Base-by-base conservation (phyloP, 2,113 vertebrate species). In the Hypocryptadius cinnamomeus region DNA sequence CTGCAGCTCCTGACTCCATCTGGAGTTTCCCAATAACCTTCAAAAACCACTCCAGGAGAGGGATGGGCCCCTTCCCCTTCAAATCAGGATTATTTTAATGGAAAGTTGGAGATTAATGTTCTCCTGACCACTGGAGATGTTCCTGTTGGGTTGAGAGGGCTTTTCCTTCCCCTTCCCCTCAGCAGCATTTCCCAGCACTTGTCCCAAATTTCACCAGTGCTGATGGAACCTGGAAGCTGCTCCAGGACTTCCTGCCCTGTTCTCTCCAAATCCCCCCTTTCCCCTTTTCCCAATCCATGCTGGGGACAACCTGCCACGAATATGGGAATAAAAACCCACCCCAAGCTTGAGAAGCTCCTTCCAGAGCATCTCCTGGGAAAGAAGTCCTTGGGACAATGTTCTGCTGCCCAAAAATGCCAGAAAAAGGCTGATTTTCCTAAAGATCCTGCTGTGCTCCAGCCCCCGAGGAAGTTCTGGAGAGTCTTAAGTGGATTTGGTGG, bases 401-500 rank as follows among this genome's bases (percentile, higher is more conserved):
- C n/a, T 44, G n/a, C 59, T 64, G 61, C 71, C 66, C n/a, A 71
- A 81, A 74, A 65, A 8, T 13, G 3, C 11, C 10, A 3, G 5
- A 7, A 76, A 66, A 56, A 12, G 7, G 28, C 45, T 7, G 3
- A 40, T 79, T 8, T 57, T 76, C 40, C 80, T n/a, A 12, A 82
- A 91, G 6, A 40, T 37, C 44, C 12, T 3, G 0, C 23, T 50
- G 22, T 37, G 5, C 45, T 71, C 27, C 78, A n/a, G 60, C 21
- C 31, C 57, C 61, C 0, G 4, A 57, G 89, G 93, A 81, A 82
- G 53, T 56, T 81, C 33, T 28, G 70, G 48, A 61, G 28, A 91
- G 25, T 19, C 48, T 92, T 47, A 69, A 89, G 64, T 48, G 81
- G 94, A 79, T 96, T 96, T 71, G 72, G 87, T 44, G 84, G 87